phyloP scores from a whole-genome alignment of 2,797 vertebrate genomes.

The Ispidina picta region DNA sequence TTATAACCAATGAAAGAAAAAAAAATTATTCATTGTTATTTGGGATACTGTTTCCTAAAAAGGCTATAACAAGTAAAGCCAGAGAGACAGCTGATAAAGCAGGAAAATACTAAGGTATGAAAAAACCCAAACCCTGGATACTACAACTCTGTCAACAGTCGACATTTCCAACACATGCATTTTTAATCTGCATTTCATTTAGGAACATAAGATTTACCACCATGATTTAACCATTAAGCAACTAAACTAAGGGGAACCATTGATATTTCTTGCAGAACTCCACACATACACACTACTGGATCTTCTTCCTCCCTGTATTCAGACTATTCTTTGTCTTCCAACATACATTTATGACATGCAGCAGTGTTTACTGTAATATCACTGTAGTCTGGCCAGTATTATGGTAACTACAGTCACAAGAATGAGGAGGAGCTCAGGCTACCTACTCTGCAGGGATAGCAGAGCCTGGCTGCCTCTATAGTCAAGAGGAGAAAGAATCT shows the following conservation, averaged over 20 bases:
- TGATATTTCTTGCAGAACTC: not conserved
- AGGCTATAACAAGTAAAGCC: constrained; percentile 1
- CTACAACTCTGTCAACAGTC: not conserved
- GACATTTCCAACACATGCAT: constrained; percentile 30
- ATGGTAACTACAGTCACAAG: not conserved
- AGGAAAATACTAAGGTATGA: constrained; percentile 28
- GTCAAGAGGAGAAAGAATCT: not conserved
- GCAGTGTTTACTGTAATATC: not conserved
- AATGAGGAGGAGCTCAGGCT: not conserved
- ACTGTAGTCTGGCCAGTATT: not conserved
- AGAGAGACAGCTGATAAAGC: constrained; percentile 16
- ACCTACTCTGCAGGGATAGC: not conserved
- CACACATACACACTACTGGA: not conserved
- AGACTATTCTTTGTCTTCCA: not conserved
- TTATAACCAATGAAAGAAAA: constrained; percentile 12
- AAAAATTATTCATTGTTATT: constrained; percentile 14
- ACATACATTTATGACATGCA: not conserved
- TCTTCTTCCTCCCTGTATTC: not conserved
- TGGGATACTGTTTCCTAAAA: constrained; percentile 56
- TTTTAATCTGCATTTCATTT: constrained; percentile 52
- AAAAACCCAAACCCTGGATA: not conserved
- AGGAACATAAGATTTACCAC: constrained; percentile 18
- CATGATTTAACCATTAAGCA: not conserved
- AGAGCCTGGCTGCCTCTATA: not conserved
- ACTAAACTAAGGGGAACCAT: not conserved